Conservation (phyloP, 2,797 vertebrate species). For the Cryptoblepharus egeriae region DNA sequence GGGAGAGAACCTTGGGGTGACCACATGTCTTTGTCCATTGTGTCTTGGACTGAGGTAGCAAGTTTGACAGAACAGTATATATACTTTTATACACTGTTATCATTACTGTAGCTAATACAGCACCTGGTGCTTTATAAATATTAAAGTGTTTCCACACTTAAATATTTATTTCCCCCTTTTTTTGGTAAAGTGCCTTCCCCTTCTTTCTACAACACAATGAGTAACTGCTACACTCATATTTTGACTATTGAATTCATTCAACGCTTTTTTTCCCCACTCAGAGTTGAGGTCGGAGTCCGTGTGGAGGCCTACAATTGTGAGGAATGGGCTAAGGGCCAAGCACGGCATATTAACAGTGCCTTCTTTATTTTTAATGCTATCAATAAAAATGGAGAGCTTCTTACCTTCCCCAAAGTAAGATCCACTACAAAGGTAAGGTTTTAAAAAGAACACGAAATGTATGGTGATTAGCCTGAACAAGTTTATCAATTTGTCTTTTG, state of each 20-base stretch:
- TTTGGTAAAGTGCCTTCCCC: neutral
- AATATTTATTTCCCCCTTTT: neutral
- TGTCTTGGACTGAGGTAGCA: too few relatives aligned
- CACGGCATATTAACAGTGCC: conserved; percentile 80
- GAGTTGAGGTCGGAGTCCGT: conserved; percentile 79
- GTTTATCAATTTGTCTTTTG: neutral
- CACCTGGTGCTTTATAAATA: neutral
- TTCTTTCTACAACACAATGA: neutral
- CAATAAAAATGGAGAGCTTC: conserved; percentile 57
- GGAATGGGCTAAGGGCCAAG: conserved; percentile 75
- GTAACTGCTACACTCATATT: neutral
- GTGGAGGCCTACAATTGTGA: conserved; percentile 81
- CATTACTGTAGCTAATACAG: neutral
- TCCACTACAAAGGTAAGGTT: conserved; percentile 75
- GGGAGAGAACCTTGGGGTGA: too few relatives aligned
- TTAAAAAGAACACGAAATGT: neutral
- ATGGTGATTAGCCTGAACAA: neutral
- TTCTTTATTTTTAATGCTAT: conserved; percentile 79
- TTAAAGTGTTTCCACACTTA: neutral
- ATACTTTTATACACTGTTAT: neutral
- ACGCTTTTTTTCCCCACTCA: conserved; percentile 47
- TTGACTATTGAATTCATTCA: neutral
- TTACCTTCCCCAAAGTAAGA: conserved; percentile 74
- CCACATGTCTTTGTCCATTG: too few relatives aligned
- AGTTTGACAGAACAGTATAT: neutral